Base-by-base conservation (phyloP, 2,797 vertebrate species). In the Liparis tanakae region DNA sequence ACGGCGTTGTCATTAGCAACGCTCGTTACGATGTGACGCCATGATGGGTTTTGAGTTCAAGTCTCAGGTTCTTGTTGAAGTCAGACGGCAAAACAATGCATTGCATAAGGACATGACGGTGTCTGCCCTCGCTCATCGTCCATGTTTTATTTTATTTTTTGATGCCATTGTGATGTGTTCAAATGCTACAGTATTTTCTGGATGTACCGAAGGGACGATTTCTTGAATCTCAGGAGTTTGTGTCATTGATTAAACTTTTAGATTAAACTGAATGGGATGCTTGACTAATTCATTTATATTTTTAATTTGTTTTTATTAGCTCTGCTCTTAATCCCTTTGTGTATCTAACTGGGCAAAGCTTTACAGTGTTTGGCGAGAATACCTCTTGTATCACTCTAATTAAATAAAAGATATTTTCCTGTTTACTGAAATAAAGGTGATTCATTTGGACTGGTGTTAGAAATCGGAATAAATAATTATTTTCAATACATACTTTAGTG, bases 1-100 rank as follows among this genome's bases (percentile, higher is more conserved):
- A 44, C 33, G 64, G 39, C 67, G 59, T 74, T 83, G 56, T 54
- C 20, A n/a, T 18, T 10, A 10, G 12, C 25, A 10, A 4, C 60
- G 4, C 6, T 50, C 6, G 15, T 72, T 51, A 15, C 43, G 65
- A 54, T 61, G 43, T 25, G 33, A 22, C 18, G 34, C 41, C 20
- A 25, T 15, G 34, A 53, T 20, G 18, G 17, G n/a, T 73, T 67
- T 53, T 79, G 39, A 67, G 30, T 72, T 43, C 66, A 50, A 51
- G 70, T 83, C 78, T 85, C 81, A 84, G 83, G 84, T 81, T 82
- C 34, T 51, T 14, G 74, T 61, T 72, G 68, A 51, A 37, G 30
- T 54, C 34, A 39, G 71, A 51, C 44, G 74, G 75, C 37, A 65
- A 59, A 58, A 50, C 25, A 60, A 13, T 78, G 67, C 37, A 48